Base-by-base conservation (phyloP, 2,113 vertebrate species). In the Deroptyus accipitrinus region DNA sequence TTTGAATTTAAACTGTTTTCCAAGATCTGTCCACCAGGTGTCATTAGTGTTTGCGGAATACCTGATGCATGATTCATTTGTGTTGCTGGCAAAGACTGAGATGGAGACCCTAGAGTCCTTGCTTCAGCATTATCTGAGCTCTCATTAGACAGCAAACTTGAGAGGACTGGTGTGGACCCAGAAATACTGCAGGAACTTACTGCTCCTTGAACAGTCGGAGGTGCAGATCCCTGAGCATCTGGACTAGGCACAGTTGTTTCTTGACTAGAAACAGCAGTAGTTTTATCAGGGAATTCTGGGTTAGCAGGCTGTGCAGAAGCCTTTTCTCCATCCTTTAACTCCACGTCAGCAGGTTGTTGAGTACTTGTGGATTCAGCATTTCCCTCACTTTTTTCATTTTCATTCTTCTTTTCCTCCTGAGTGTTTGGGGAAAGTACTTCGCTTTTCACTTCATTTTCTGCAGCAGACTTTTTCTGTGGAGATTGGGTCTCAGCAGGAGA, bases 81-180 rank as follows among this genome's bases (percentile, higher is more conserved):
- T 55, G 98, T 42, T 90, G 98, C 44, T 31, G 98, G 97, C 96
- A 98, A 95, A 90, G 97, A 79, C 1, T 97, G 94, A 74, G 98
- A 92, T 96, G 98, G 98, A 98, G 97, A 98, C 57, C 92, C 97
- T 33, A 98, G 91, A 24, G 98, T 96, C 90, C 98, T 97, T 52
- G 97, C 75, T 62, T 98, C 98, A 82, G 98, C 91, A 51, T 87
- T 97, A 51, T 98, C 98, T 68, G 98, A 96, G 90, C 98, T 98
- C 55, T 99, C 99, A 77, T 97, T 98, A 87, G 98, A 98, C 30
- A 99, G 98, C 91, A 99, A 98, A 97, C 99, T 98, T 42, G 98
- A 98, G 37, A 99, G 98, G 35, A 99, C 99, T 59, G 98, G 98
- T 86, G 98, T 95, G 46, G 99, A 97, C 25, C 96, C 98, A 73